A percentile compares a stretch with the other conserved stretches of the same genome.
phyloP scores from a whole-genome alignment of 2,797 vertebrate genomes.

The Phalloptychus januarius region DNA sequence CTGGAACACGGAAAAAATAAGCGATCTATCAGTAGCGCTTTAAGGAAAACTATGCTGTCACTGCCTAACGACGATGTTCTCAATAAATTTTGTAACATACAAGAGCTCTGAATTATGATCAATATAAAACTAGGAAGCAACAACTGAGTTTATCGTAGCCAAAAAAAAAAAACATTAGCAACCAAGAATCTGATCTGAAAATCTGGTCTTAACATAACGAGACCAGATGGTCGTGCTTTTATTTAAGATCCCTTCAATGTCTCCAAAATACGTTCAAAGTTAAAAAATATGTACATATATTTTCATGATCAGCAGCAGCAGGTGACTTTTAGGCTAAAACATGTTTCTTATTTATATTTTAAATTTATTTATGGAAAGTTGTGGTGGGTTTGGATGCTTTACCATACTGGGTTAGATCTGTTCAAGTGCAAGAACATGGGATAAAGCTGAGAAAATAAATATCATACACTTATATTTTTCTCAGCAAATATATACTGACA shows the following conservation, averaged over 20 bases:
- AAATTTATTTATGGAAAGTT: not conserved
- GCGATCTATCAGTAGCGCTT: constrained; percentile 20
- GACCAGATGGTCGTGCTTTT: not conserved
- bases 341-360: not conserved
- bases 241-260: not conserved
- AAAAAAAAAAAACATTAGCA: not conserved
- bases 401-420: not conserved
- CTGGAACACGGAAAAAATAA: constrained; percentile 49
- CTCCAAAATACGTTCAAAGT: not conserved
- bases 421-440: not conserved
- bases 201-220: not conserved
- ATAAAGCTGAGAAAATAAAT: not conserved
- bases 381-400: not conserved
- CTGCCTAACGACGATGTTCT: not conserved
- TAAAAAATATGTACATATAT: not conserved
- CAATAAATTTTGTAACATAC: not conserved
- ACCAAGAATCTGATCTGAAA: not conserved
- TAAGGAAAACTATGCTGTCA: not conserved
- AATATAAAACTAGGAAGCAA: not conserved
- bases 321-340: not conserved
- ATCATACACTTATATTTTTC: not conserved
- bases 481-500: not conserved
- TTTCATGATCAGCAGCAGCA: not conserved
- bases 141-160: not conserved
- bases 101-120: not conserved